Conservation (phyloP, 2,113 vertebrate species). For the Micromys minutus region DNA sequence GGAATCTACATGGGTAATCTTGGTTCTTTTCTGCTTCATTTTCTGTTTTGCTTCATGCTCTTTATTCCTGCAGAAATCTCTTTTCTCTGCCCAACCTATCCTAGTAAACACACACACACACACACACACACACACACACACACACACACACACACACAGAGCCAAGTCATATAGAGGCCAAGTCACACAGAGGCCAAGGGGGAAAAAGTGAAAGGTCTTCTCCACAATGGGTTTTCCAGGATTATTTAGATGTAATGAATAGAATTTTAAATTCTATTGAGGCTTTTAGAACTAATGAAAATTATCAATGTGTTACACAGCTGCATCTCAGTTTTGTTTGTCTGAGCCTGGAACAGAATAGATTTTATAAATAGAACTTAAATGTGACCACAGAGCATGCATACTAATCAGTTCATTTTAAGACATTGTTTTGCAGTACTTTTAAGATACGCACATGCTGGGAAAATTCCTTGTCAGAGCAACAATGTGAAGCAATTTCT, state of each 20-base stretch:
- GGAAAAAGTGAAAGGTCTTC: slow-evolving; percentile 81
- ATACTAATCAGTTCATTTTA: slow-evolving; percentile 88
- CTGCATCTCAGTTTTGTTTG: slow-evolving; percentile 90
- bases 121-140: not conserved
- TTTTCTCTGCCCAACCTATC: not conserved
- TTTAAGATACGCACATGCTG: slow-evolving; percentile 82
- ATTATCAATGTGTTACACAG: slow-evolving; percentile 89
- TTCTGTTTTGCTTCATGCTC: slow-evolving; percentile 37
- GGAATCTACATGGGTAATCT: slow-evolving; percentile 61
- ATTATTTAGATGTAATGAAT: slow-evolving; percentile 84
- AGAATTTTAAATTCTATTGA: slow-evolving; percentile 86
- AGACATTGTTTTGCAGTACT: slow-evolving; percentile 87
- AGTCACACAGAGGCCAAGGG: slow-evolving; percentile 58
- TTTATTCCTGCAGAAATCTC: slow-evolving; percentile 61
- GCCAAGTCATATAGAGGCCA: slow-evolving; percentile 64
- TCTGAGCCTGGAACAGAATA: slow-evolving; percentile 87
- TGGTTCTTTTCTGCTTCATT: slow-evolving; percentile 54
- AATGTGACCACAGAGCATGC: slow-evolving; percentile 85
- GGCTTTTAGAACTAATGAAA: slow-evolving; percentile 88
- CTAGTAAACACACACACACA: not conserved
- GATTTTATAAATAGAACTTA: slow-evolving; percentile 91
- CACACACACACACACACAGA: not conserved
- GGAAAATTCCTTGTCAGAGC: slow-evolving; percentile 81
- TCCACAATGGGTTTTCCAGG: slow-evolving; percentile 78
- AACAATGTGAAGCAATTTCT: slow-evolving; percentile 78